Evolutionary conservation across 1,140 invertebrate genomes (phyloP), one percentile per base, ranked within the genome.

Genomic region (Dinoponera quadriceps): DNA sequence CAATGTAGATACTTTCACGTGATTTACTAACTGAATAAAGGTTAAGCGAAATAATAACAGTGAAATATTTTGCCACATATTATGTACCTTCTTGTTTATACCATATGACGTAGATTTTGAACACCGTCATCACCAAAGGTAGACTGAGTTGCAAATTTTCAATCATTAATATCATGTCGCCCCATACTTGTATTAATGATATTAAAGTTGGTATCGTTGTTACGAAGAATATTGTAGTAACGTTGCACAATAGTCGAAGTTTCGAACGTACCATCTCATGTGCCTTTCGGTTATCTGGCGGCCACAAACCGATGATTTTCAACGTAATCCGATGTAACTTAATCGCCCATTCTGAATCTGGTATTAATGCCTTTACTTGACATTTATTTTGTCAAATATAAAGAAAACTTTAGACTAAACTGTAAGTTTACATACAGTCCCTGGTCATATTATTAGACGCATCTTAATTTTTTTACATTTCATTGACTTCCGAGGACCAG

Each of bases 271-370:
- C 25, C 11, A 25, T n/a, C 54, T 48, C 25, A 62, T 3, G 20
- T 2, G n/a, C 11, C 9, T 29, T 22, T 13, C 38, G 44, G 5
- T 1, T 60, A 1, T 62, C 1, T n/a, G 44, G 38, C n/a, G n/a
- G n/a, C n/a, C n/a, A n/a, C n/a, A n/a, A n/a, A n/a, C n/a, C n/a
- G n/a, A n/a, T n/a, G n/a, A n/a, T n/a, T n/a, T 48, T 62, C 13
- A 74, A 29, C 22, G 62, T 27, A 13, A 16, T 5, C 2, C 72
- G 72, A 14, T 60, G 60, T 3, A 74, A 5, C 20, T 57, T 13
- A 1, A 74, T 74, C 7, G 72, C 55, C 72, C 72, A 74, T 62
- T 74, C 22, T 44, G 62, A 27, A 74, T 74, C 72, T 74, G 16
- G n/a, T n/a, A n/a, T n/a, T n/a, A n/a, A n/a, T n/a, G n/a, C n/a